phyloP scores from a whole-genome alignment of 2,797 vertebrate species.

The Cuniculus paca region DNA sequence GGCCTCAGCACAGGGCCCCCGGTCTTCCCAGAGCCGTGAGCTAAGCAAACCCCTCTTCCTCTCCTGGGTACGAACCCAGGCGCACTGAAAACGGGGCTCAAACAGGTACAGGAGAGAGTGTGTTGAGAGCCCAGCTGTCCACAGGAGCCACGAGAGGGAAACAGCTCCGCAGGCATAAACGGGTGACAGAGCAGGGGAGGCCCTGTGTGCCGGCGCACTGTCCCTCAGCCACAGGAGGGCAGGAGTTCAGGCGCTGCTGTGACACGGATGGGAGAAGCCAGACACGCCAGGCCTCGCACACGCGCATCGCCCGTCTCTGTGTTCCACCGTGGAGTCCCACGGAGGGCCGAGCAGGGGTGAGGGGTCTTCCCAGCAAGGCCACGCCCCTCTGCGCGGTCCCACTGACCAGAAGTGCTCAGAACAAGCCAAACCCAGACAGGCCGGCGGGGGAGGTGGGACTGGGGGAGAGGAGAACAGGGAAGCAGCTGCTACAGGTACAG shows the following conservation, averaged over 20 bases:
- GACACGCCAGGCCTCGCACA: accelerated
- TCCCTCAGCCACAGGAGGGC: accelerated
- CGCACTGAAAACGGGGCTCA: too few species aligned
- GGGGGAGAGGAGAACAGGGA: background rate
- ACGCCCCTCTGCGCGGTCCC: background rate
- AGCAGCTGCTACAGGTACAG: too few species aligned
- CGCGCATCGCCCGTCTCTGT: accelerated
- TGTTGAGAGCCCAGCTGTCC: background rate
- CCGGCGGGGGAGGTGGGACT: background rate
- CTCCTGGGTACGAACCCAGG: background rate
- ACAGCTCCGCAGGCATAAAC: accelerated
- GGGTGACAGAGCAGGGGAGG: accelerated
- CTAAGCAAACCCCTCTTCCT: background rate
- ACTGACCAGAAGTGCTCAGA: too few species aligned
- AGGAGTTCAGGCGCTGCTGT: background rate
- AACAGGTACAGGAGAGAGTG: accelerated
- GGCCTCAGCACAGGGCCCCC: background rate
- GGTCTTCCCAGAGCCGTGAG: background rate
- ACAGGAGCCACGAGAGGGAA: background rate
- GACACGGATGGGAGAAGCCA: background rate
- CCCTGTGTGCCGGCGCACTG: accelerated
- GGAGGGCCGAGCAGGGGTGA: background rate
- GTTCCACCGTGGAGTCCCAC: background rate
- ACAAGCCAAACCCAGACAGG: background rate
- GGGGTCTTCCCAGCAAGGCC: background rate